Evolutionary conservation across 2,797 vertebrate species (phyloP).

Genomic region (Cetoscarus ocellatus): DNA sequence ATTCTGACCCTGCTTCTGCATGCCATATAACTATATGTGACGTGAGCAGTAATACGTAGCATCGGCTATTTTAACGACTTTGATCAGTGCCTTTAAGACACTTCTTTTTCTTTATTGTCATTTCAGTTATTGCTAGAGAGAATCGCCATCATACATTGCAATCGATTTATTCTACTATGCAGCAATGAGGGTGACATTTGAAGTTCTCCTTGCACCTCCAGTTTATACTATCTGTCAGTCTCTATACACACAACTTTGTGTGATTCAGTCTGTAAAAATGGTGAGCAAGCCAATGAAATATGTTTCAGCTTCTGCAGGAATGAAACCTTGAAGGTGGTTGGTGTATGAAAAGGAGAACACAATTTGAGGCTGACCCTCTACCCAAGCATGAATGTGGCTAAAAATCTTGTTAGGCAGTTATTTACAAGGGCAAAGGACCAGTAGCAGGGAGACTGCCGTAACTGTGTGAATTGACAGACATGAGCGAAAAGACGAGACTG

Average conservation of each 20-base stretch:
- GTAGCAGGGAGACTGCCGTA: neutral
- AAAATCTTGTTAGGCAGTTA: conserved; percentile 10
- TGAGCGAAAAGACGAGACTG: conserved; percentile 21
- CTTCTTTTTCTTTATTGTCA: conserved; percentile 13
- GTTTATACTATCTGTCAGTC: conserved; percentile 38
- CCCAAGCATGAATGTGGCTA: conserved; percentile 30
- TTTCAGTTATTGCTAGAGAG: conserved; percentile 55
- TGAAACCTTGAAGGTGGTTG: conserved; percentile 14
- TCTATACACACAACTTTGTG: conserved; percentile 15
- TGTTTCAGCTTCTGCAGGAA: conserved; percentile 13
- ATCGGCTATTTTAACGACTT: no score
- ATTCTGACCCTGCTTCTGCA: no score
- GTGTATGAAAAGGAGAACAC: conserved; percentile 16
- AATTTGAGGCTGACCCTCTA: conserved; percentile 37
- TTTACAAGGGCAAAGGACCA: neutral
- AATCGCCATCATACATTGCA: conserved; percentile 52
- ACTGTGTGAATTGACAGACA: neutral
- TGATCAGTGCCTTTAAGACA: no score
- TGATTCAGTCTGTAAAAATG: conserved; percentile 17
- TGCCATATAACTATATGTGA: no score
- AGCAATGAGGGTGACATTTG: conserved; percentile 57
- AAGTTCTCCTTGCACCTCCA: conserved; percentile 39
- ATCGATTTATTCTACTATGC: conserved; percentile 34
- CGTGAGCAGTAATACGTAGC: no score
- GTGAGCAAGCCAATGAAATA: neutral